Conservation (phyloP, 1,140 invertebrate species). For the Cylas formicarius region DNA sequence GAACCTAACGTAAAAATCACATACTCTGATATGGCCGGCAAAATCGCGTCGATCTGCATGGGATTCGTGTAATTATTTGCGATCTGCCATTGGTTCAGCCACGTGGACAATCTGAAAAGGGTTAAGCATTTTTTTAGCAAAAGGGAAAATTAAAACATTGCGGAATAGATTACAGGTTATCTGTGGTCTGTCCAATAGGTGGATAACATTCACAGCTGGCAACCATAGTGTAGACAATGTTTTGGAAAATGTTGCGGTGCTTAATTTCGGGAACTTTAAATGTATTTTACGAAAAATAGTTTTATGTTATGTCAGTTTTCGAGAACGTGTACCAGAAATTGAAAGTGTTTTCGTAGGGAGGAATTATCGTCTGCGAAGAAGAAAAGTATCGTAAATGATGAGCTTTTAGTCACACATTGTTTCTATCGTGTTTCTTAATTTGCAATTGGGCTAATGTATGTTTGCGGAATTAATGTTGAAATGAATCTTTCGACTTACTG, state of each 20-base stretch:
- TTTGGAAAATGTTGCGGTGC: not conserved
- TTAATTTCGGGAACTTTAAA: not conserved
- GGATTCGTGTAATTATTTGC: slow-evolving; percentile 57
- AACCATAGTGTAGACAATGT: not conserved
- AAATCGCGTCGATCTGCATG: slow-evolving; percentile 54
- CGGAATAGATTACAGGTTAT: not conserved
- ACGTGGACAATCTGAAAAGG: slow-evolving; percentile 53
- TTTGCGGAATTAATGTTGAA: no score
- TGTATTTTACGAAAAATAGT: not conserved
- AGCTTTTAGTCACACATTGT: no score
- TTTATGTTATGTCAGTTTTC: not conserved
- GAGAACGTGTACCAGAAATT: not conserved
- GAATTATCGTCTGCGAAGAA: slow-evolving; percentile 2
- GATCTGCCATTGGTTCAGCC: slow-evolving; percentile 64
- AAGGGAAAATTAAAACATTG: not conserved
- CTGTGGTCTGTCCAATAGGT: not conserved
- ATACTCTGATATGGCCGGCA: slow-evolving; percentile 51
- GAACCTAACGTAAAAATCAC: slow-evolving; percentile 21
- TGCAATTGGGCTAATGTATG: no score
- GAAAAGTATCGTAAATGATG: no score
- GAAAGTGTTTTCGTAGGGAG: not conserved
- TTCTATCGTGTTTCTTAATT: no score
- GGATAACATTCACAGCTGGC: not conserved
- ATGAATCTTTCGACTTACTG: slow-evolving; percentile 47
- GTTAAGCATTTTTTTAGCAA: not conserved